phyloP scores from a whole-genome alignment of 2,888 invertebrate genomes.

The Tipula unca region DNA sequence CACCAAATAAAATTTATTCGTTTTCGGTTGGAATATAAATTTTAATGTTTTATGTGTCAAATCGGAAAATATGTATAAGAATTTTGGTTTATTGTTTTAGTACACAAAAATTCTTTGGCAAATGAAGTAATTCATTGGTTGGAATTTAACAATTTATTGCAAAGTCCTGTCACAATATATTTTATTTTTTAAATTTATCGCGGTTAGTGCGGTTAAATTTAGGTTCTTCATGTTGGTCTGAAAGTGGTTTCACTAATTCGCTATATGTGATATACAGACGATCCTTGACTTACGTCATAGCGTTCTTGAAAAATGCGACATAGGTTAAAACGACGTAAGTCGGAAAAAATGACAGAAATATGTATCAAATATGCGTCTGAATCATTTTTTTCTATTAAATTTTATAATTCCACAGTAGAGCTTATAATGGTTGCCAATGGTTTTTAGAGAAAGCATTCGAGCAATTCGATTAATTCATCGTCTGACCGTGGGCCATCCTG shows the following conservation, averaged over 20 bases:
- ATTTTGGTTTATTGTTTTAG: background rate
- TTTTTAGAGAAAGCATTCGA: too few species aligned
- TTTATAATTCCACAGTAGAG: too few species aligned
- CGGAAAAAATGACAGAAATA: too few species aligned
- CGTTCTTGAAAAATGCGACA: too few species aligned
- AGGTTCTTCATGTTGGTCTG: background rate
- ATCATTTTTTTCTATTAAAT: too few species aligned
- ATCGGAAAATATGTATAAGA: background rate
- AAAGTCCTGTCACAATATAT: background rate
- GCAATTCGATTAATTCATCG: too few species aligned
- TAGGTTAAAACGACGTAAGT: too few species aligned
- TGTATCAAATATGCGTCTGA: too few species aligned
- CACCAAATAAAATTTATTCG: background rate
- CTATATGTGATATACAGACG: too few species aligned
- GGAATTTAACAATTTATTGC: background rate
- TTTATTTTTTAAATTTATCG: background rate
- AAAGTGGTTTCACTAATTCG: background rate
- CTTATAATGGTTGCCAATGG: too few species aligned
- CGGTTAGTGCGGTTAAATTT: background rate
- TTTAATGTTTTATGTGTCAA: background rate
- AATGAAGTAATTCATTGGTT: background rate
- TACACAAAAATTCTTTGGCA: background rate
- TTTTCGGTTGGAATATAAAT: background rate
- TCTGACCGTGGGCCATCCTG: too few species aligned
- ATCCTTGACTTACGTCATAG: too few species aligned